These are phyloP conservation scores for Colaptes auratus DNA, from an alignment of 2,113 vertebrate species.

Conservation along the genomic window DNA sequence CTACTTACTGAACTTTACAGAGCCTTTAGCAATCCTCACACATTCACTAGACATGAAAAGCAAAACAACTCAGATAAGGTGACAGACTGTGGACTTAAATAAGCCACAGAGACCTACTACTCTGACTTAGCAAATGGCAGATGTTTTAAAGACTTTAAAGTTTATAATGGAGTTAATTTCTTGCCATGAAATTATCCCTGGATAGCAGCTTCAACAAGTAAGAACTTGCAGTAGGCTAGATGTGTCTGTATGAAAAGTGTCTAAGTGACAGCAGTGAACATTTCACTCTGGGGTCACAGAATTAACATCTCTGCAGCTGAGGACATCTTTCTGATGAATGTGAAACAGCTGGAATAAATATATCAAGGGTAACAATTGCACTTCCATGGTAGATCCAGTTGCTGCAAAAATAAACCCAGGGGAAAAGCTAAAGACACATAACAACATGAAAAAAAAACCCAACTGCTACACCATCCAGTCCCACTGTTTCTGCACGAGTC, in stretches of 20 bases:
- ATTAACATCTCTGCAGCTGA: background rate
- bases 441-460: background rate
- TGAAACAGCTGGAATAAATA: conserved; percentile 68
- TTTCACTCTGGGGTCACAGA: background rate
- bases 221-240: background rate
- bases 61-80: background rate
- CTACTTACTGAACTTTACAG: background rate
- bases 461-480: background rate
- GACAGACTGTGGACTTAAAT: background rate
- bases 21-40: background rate
- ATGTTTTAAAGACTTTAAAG: background rate
- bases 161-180: background rate
- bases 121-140: background rate
- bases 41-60: background rate
- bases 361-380: conserved; percentile 41
- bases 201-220: background rate
- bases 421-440: background rate
- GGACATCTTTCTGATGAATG: conserved; percentile 59
- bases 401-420: background rate
- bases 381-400: conserved; percentile 49
- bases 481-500: background rate
- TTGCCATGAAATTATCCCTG: background rate
- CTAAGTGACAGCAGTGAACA: background rate
- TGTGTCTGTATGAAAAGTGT: background rate
- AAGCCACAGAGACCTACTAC: background rate